Evolutionary conservation across 2,888 invertebrate species (phyloP).

Genomic region (Ligdia adustata): DNA sequence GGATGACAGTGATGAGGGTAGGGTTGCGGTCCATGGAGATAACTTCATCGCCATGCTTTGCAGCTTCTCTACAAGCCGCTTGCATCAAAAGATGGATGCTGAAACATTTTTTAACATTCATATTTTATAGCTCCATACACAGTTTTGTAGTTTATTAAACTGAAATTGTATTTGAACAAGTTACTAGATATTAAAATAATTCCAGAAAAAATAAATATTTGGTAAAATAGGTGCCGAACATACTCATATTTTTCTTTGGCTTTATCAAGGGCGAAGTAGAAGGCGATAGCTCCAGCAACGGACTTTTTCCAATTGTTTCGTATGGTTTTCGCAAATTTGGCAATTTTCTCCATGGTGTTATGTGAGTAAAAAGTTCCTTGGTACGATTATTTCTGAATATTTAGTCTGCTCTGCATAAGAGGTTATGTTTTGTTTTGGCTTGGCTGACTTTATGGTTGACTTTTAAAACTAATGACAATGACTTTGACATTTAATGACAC

Average conservation of each 20-base stretch:
- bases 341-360: slow-evolving; percentile 60
- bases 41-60: slow-evolving; percentile 87
- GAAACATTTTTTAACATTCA: slow-evolving; percentile 27
- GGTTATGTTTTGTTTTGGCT: slow-evolving; percentile 1
- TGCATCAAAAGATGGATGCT: slow-evolving; percentile 92
- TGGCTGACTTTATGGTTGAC: neutral
- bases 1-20: slow-evolving; percentile 91
- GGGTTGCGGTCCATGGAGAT: slow-evolving; percentile 85
- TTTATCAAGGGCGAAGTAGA: slow-evolving; percentile 89
- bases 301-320: slow-evolving; percentile 96
- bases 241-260: slow-evolving; percentile 90
- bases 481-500: neutral
- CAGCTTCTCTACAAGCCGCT: slow-evolving; percentile 90
- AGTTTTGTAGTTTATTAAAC: too few species aligned
- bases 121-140: too few species aligned
- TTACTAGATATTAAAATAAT: too few species aligned
- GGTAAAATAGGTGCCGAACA: slow-evolving; percentile 42
- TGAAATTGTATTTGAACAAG: too few species aligned
- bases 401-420: neutral
- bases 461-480: neutral
- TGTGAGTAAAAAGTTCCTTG: too few species aligned
- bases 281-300: slow-evolving; percentile 85
- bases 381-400: too few species aligned
- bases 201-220: neutral
- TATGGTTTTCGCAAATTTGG: slow-evolving; percentile 87